A percentile compares a stretch with the other conserved stretches of the same genome.
Conservation (phyloP, 1,140 invertebrate genomes). For the Oryzaephilus surinamensis region DNA sequence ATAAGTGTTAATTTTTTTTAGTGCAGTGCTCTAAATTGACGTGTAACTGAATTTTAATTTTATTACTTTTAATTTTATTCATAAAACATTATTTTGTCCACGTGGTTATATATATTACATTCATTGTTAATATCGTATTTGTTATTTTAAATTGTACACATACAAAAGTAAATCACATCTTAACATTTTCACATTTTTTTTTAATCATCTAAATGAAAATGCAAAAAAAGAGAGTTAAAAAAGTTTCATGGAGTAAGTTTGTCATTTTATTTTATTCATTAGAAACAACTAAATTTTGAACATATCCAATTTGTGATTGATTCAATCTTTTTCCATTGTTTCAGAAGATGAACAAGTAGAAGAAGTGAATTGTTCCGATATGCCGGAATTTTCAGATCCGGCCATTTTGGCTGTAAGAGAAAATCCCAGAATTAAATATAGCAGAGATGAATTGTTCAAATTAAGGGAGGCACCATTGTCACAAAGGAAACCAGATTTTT, state of each 20-base stretch:
- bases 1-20: too few species aligned
- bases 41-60: too few species aligned
- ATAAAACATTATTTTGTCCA: too few species aligned
- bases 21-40: too few species aligned
- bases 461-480: conserved; percentile 63
- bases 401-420: conserved; percentile 25
- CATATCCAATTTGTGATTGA: neutral
- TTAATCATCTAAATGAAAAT: too few species aligned
- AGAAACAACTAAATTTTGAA: neutral
- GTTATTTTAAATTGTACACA: too few species aligned
- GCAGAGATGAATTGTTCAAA: conserved; percentile 60
- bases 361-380: too few species aligned
- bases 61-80: too few species aligned
- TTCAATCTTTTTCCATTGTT: neutral
- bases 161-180: too few species aligned
- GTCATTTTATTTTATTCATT: neutral
- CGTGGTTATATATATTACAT: too few species aligned
- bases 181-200: too few species aligned
- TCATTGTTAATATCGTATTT: too few species aligned
- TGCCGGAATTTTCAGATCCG: conserved; percentile 25
- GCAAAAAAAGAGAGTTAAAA: conserved; percentile 18
- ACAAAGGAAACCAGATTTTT: conserved; percentile 38
- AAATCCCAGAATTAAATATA: conserved; percentile 20
- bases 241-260: conserved; percentile 23
- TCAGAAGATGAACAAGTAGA: neutral